phyloP scores from a whole-genome alignment of 1,140 invertebrate genomes.

The Lordiphosa stackelbergi region DNA sequence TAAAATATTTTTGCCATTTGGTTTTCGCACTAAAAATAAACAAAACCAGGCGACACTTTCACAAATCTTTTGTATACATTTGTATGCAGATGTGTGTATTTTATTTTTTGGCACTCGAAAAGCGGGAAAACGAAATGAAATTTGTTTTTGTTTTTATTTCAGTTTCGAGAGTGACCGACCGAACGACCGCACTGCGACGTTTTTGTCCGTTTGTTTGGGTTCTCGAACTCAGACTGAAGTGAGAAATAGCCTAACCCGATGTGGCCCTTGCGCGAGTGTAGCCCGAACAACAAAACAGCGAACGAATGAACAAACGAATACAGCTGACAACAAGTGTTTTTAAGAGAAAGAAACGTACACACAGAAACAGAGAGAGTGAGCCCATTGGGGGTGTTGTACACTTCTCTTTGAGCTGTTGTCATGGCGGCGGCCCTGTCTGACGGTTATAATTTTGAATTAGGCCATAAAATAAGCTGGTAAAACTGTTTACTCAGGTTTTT shows the following conservation, averaged over 20 bases:
- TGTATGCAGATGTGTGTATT: constrained; percentile 13
- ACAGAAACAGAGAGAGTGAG: constrained; percentile 2
- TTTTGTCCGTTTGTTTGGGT: constrained; percentile 61
- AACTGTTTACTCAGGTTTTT: too few relatives aligned
- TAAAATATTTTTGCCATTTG: constrained; percentile 8
- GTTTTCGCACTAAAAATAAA: constrained; percentile 31
- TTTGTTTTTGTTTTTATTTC: constrained; percentile 5
- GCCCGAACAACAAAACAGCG: too few relatives aligned
- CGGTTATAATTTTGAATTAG: constrained; percentile 1
- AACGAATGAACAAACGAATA: constrained; percentile 14
- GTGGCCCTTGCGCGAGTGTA: not conserved
- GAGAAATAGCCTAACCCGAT: not conserved
- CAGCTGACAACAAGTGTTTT: constrained; percentile 53
- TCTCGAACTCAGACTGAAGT: constrained; percentile 40
- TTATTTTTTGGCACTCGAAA: constrained; percentile 48
- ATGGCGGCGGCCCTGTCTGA: too few relatives aligned
- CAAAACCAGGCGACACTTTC: constrained; percentile 26
- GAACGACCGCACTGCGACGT: constrained; percentile 37
- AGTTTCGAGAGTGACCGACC: not conserved
- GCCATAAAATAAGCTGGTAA: not conserved
- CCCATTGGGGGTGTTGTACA: not conserved
- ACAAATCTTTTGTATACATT: constrained; percentile 14
- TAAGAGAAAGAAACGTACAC: not conserved
- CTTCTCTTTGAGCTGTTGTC: not conserved
- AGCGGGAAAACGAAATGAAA: constrained; percentile 40